These are phyloP conservation scores for Trichopoda pennipes DNA, from an alignment of 2,888 invertebrate genomes.

Conservation along the genomic window DNA sequence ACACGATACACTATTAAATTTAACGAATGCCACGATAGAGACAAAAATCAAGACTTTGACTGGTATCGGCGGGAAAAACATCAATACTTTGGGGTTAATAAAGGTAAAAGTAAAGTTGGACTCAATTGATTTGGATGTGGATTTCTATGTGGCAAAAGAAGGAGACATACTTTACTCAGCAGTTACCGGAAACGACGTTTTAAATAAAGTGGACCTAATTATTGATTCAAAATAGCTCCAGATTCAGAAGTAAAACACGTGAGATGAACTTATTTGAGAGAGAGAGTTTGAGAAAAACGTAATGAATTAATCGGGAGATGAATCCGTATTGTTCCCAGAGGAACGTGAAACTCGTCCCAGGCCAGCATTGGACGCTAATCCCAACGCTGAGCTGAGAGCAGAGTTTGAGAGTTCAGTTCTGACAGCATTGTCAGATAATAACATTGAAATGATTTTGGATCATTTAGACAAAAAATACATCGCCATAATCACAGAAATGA, in stretches of 20 bases:
- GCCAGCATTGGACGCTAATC: too few relatives aligned
- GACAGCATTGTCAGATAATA: background rate
- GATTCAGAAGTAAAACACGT: background rate
- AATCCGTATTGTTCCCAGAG: too few relatives aligned
- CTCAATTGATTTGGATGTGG: background rate
- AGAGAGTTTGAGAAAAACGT: background rate
- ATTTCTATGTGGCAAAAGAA: background rate
- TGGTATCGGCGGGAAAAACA: too few relatives aligned
- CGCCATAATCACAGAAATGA: too few relatives aligned
- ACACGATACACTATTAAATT: conserved; percentile 43
- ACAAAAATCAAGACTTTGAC: conserved; percentile 13
- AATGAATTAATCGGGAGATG: too few relatives aligned
- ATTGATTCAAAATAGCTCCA: background rate
- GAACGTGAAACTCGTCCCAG: too few relatives aligned
- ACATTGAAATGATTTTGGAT: background rate
- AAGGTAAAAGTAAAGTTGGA: background rate
- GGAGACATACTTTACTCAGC: too few relatives aligned
- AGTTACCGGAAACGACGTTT: conserved; percentile 2
- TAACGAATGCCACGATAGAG: conserved; percentile 38
- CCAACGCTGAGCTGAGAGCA: too few relatives aligned
- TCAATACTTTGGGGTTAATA: conserved; percentile 7
- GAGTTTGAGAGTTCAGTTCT: background rate
- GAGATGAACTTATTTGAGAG: background rate
- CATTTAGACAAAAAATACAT: background rate
- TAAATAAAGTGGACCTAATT: background rate